Conservation (phyloP, 2,888 invertebrate genomes). For the Xylocampa areola region DNA sequence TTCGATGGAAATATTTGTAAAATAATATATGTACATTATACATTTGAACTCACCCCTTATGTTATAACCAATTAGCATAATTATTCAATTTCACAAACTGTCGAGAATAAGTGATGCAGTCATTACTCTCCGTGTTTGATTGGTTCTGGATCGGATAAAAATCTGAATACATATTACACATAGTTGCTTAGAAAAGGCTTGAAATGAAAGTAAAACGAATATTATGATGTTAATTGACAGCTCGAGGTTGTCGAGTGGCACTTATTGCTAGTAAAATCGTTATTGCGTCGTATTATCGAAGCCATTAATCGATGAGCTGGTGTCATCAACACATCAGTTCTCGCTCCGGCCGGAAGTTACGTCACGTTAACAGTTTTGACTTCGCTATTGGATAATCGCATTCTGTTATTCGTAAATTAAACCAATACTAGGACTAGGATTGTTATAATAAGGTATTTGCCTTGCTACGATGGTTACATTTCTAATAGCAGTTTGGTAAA, state of each 20-base stretch:
- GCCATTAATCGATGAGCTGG: conserved; percentile 65
- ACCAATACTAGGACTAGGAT: conserved; percentile 51
- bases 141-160: conserved; percentile 31
- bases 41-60: conserved; percentile 21
- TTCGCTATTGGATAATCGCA: conserved; percentile 66
- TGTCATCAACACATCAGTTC: conserved; percentile 54
- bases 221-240: conserved; percentile 35
- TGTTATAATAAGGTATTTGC: conserved; percentile 56
- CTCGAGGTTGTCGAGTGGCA: conserved; percentile 32
- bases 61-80: conserved; percentile 37
- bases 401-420: conserved; percentile 56
- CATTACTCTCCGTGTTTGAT: conserved; percentile 34
- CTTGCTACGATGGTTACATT: conserved; percentile 1
- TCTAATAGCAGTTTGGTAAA: conserved; percentile 19
- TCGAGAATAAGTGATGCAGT: conserved; percentile 45
- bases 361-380: conserved; percentile 56
- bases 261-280: conserved; percentile 49
- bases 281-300: conserved; percentile 67
- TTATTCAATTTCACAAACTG: conserved; percentile 39
- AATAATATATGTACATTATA: too few species aligned
- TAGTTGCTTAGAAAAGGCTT: conserved; percentile 4
- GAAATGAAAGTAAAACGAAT: conserved; percentile 28
- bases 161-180: conserved; percentile 10
- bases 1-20: conserved; percentile 24
- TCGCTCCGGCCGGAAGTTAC: conserved; percentile 49